A percentile compares a stretch with the other conserved stretches of the same genome.
These are phyloP conservation scores for Indicator maculatus DNA, from an alignment of 2,113 vertebrate species.

Conservation along the genomic window DNA sequence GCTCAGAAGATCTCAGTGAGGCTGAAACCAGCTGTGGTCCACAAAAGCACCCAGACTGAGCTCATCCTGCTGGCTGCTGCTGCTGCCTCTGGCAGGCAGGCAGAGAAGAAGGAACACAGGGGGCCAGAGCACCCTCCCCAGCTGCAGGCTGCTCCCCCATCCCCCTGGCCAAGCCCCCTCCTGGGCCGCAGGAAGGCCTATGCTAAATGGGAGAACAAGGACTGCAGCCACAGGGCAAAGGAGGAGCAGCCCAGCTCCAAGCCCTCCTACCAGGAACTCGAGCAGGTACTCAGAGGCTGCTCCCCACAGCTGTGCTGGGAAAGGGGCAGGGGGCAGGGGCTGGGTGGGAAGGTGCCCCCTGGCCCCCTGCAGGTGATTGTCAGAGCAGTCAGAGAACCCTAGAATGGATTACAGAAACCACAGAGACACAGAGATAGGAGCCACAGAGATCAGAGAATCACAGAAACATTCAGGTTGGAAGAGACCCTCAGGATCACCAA, in stretches of 20 bases:
- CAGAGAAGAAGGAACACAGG: slow-evolving; percentile 50
- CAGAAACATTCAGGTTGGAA: too few species aligned
- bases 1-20: slow-evolving; percentile 77
- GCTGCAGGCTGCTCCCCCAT: slow-evolving; percentile 66
- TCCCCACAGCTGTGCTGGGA: background rate
- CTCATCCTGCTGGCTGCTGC: background rate
- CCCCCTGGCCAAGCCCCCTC: slow-evolving; percentile 86
- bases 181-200: slow-evolving; percentile 85
- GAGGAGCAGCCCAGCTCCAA: slow-evolving; percentile 80
- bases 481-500: too few species aligned
- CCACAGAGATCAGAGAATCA: too few species aligned
- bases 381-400: background rate
- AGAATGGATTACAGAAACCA: too few species aligned
- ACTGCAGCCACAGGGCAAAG: slow-evolving; percentile 81
- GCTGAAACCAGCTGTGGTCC: slow-evolving; percentile 75
- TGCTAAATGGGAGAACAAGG: slow-evolving; percentile 94
- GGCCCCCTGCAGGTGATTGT: background rate
- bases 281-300: slow-evolving; percentile 76
- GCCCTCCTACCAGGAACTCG: slow-evolving; percentile 82
- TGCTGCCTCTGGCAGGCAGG: background rate
- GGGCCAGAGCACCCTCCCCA: slow-evolving; percentile 56
- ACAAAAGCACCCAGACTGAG: slow-evolving; percentile 91
- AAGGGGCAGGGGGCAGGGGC: background rate
- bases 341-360: background rate
- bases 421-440: too few species aligned